phyloP scores from a whole-genome alignment of 2,888 invertebrate species.

The Helobdella robusta region DNA sequence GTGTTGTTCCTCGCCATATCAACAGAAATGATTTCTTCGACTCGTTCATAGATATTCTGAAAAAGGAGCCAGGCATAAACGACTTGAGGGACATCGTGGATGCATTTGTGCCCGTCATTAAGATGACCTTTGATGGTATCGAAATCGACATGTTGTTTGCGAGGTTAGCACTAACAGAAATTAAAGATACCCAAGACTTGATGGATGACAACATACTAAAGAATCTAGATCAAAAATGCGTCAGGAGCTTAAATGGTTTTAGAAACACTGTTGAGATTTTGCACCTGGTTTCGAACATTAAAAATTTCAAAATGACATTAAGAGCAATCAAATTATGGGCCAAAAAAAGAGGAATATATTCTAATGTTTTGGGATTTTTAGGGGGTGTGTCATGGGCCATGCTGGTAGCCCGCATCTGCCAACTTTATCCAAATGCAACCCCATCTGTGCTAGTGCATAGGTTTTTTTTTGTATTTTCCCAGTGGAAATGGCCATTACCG shows the following conservation, averaged over 20 bases:
- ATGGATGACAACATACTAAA: constrained; percentile 71
- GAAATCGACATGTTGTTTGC: constrained; percentile 97
- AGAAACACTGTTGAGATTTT: constrained; percentile 97
- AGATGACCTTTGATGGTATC: constrained; percentile 95
- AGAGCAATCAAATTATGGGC: constrained; percentile 96
- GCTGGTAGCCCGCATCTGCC: constrained; percentile 94
- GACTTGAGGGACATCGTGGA: constrained; percentile 81
- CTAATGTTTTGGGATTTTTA: constrained; percentile 91
- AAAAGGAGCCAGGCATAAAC: constrained; percentile 72
- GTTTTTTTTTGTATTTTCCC: constrained; percentile 93
- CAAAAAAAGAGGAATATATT: constrained; percentile 91
- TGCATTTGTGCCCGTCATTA: constrained; percentile 96
- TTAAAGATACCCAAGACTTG: constrained; percentile 78
- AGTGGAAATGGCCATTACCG: constrained; percentile 97
- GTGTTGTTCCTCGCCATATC: constrained; percentile 92
- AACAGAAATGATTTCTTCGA: constrained; percentile 85
- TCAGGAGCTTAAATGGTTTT: constrained; percentile 87
- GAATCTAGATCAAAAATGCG: constrained; percentile 89
- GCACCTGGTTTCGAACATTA: constrained; percentile 83
- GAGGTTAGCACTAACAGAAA: constrained; percentile 81
- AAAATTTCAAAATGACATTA: constrained; percentile 82
- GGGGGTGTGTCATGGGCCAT: constrained; percentile 99
- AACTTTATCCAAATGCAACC: constrained; percentile 91
- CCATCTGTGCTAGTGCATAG: constrained; percentile 90
- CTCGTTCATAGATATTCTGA: constrained; percentile 83